Evolutionary conservation across 2,888 invertebrate species (phyloP).

Genomic region (Hirtodrosophila duncani): DNA sequence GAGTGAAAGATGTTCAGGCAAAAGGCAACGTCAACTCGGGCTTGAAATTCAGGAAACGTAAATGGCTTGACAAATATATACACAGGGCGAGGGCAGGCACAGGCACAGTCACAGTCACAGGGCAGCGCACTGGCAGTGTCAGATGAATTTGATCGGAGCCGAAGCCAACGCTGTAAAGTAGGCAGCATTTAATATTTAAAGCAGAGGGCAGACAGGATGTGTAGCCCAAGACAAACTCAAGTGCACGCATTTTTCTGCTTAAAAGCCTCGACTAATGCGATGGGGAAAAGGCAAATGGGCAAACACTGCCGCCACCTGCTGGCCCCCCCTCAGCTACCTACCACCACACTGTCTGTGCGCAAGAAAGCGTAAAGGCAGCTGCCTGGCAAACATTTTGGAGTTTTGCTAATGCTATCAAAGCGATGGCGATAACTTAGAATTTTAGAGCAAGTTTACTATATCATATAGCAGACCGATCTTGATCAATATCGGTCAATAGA

Average conservation of each 20-base stretch:
- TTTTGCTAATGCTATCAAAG: no score
- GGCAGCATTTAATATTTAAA: conserved; percentile 59
- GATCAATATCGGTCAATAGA: no score
- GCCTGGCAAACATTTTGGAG: no score
- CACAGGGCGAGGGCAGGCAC: background rate
- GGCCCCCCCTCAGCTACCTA: conserved; percentile 6
- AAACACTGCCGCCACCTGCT: background rate
- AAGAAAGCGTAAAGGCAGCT: conserved; percentile 61
- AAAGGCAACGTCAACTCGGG: no score
- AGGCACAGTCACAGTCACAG: background rate
- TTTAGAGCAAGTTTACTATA: no score
- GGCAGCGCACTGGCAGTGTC: no score
- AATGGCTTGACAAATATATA: conserved; percentile 58
- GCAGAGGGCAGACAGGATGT: conserved; percentile 18
- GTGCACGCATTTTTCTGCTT: conserved; percentile 74
- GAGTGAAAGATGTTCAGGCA: conserved; percentile 28
- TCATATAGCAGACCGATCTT: no score
- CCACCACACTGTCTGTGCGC: conserved; percentile 58
- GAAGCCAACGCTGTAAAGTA: conserved; percentile 34
- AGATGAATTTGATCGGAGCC: conserved; percentile 48
- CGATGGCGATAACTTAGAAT: no score
- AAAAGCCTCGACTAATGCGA: conserved; percentile 72
- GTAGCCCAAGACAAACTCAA: conserved; percentile 34
- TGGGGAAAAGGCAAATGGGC: conserved; percentile 6
- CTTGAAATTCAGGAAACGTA: no score